Evolutionary conservation across 2,888 invertebrate species (phyloP).

Genomic region (Limnephilus lunatus): DNA sequence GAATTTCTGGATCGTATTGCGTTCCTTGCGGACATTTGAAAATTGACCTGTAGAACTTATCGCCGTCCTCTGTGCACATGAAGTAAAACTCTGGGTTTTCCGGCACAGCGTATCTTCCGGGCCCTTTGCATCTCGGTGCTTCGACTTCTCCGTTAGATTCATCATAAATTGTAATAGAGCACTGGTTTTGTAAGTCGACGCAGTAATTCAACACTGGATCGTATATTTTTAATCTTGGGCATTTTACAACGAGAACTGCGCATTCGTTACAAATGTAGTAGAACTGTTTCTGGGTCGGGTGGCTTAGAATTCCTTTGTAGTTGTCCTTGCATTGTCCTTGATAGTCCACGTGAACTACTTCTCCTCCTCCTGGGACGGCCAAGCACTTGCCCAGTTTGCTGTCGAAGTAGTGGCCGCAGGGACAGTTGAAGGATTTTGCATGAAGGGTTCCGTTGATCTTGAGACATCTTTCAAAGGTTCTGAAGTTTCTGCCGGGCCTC

Average conservation of each 20-base stretch:
- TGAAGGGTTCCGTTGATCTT: slow-evolving; percentile 56
- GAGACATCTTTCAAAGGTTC: slow-evolving; percentile 55
- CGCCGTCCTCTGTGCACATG: slow-evolving; percentile 68
- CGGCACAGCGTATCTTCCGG: slow-evolving; percentile 71
- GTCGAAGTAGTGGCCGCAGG: slow-evolving; percentile 60
- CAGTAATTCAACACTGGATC: slow-evolving; percentile 67
- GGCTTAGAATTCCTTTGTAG: slow-evolving; percentile 70
- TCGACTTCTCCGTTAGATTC: slow-evolving; percentile 67
- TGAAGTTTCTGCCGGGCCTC: slow-evolving; percentile 63
- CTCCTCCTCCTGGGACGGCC: slow-evolving; percentile 68
- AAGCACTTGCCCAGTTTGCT: slow-evolving; percentile 51
- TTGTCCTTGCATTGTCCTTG: slow-evolving; percentile 70
- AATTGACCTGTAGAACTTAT: slow-evolving; percentile 68
- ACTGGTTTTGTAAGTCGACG: slow-evolving; percentile 24
- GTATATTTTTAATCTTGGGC: slow-evolving; percentile 70
- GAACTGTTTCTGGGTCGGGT: slow-evolving; percentile 71
- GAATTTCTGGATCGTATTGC: slow-evolving; percentile 68
- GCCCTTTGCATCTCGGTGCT: slow-evolving; percentile 67
- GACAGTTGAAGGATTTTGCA: slow-evolving; percentile 55
- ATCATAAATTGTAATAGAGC: slow-evolving; percentile 66
- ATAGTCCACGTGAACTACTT: slow-evolving; percentile 62
- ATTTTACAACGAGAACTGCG: slow-evolving; percentile 72
- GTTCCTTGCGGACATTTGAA: slow-evolving; percentile 69
- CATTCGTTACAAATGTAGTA: slow-evolving; percentile 73
- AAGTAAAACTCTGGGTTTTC: slow-evolving; percentile 70